phyloP scores from a whole-genome alignment of 2,888 invertebrate species.

The Acronicta leporina region DNA sequence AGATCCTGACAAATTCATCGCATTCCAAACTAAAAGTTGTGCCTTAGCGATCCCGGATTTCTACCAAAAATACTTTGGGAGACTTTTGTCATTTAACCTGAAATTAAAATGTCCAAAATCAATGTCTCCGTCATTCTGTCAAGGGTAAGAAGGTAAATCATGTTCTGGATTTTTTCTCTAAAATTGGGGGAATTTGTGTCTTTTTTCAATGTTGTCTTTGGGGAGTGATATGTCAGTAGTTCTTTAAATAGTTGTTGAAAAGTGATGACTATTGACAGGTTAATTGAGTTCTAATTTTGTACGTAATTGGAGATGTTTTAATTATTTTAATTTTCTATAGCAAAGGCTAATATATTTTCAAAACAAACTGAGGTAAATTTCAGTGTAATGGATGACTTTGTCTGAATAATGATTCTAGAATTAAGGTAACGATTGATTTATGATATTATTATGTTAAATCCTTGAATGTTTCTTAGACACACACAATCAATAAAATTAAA shows the following conservation, averaged over 20 bases:
- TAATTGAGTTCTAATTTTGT: slow-evolving; percentile 74
- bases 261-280: slow-evolving; percentile 65
- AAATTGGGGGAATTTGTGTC: slow-evolving; percentile 47
- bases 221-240: slow-evolving; percentile 29
- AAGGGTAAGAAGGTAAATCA: slow-evolving; percentile 70
- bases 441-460: too few species aligned
- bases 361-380: too few species aligned
- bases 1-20: slow-evolving; percentile 66
- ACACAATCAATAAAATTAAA: too few species aligned
- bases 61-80: slow-evolving; percentile 75
- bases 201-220: slow-evolving; percentile 17
- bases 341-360: too few species aligned
- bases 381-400: too few species aligned
- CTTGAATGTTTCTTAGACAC: too few species aligned
- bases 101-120: slow-evolving; percentile 87
- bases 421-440: too few species aligned
- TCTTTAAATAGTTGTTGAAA: slow-evolving; percentile 57
- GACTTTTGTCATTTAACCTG: slow-evolving; percentile 82
- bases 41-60: slow-evolving; percentile 62
- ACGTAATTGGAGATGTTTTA: slow-evolving; percentile 18
- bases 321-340: background rate
- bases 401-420: too few species aligned
- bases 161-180: slow-evolving; percentile 70
- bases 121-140: slow-evolving; percentile 79
- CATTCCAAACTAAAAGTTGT: slow-evolving; percentile 63